A percentile compares a stretch with the other conserved stretches of the same genome.
Evolutionary conservation across 2,888 invertebrate genomes (phyloP).

Genomic region (Fragum fragum): DNA sequence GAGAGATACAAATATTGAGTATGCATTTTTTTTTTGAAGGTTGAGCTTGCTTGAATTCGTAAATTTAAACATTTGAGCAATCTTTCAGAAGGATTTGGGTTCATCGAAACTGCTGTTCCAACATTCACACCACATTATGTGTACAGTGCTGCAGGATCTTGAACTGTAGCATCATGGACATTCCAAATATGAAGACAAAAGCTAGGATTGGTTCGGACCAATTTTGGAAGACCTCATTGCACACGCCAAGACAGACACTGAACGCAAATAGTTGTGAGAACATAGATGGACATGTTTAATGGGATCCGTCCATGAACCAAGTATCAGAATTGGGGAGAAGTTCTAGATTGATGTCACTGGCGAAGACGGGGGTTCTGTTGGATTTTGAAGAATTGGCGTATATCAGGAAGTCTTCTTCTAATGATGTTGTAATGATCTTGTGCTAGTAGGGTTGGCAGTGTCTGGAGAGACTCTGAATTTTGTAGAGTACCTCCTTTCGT

Average conservation of each 20-base stretch:
- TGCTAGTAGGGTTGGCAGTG: conserved; percentile 30
- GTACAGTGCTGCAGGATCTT: conserved; percentile 28
- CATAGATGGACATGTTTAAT: conserved; percentile 33
- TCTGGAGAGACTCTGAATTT: conserved; percentile 8
- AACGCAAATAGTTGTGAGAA: conserved; percentile 24
- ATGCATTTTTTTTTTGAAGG: not conserved
- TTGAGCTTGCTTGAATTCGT: conserved; percentile 16
- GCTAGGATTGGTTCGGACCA: conserved; percentile 33
- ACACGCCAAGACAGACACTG: conserved; percentile 32
- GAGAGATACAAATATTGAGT: too few species aligned
- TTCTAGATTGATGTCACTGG: conserved; percentile 15
- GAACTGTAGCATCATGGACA: conserved; percentile 39
- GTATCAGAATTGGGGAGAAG: conserved; percentile 34
- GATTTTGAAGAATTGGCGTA: conserved; percentile 30
- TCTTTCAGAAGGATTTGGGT: conserved; percentile 31
- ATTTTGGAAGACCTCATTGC: conserved; percentile 24
- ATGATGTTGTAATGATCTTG: conserved; percentile 8
- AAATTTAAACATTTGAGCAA: conserved; percentile 26
- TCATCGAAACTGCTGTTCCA: conserved; percentile 47
- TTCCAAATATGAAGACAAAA: conserved; percentile 30
- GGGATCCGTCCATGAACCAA: conserved; percentile 46
- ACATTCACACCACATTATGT: conserved; percentile 47
- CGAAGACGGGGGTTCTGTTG: conserved; percentile 30
- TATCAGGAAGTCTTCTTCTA: conserved; percentile 9
- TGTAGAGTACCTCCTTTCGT: conserved; percentile 11